phyloP scores from a whole-genome alignment of 2,113 vertebrate species.

The Bungarus multicinctus region DNA sequence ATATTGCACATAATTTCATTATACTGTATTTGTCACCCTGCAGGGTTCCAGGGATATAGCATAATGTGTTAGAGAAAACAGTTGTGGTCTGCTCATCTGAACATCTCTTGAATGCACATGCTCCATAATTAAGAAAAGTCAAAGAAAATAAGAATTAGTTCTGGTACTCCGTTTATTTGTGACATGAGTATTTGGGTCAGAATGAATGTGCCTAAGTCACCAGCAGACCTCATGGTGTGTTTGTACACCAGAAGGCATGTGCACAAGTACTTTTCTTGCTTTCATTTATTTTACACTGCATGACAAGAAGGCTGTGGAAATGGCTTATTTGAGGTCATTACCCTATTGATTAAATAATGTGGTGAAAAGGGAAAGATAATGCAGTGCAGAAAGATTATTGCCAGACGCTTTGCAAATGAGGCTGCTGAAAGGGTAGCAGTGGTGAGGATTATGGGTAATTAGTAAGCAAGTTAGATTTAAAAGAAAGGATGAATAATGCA shows the following conservation, averaged over 20 bases:
- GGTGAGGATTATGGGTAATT: slow-evolving; percentile 64
- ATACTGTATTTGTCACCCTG: slow-evolving; percentile 53
- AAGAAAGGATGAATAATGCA: slow-evolving; percentile 55
- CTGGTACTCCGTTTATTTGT: not conserved
- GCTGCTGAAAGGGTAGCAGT: slow-evolving; percentile 67
- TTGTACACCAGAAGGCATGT: slow-evolving; percentile 40
- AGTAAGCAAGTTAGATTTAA: slow-evolving; percentile 56
- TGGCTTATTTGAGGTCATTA: slow-evolving; percentile 64
- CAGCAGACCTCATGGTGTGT: slow-evolving; percentile 5
- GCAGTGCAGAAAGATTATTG: slow-evolving; percentile 71
- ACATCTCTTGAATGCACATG: slow-evolving; percentile 44
- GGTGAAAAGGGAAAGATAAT: slow-evolving; percentile 71
- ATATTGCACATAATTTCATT: slow-evolving; percentile 44
- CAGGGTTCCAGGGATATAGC: slow-evolving; percentile 49
- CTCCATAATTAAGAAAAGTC: slow-evolving; percentile 51
- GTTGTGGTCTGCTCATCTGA: slow-evolving; percentile 44
- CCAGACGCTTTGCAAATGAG: slow-evolving; percentile 71
- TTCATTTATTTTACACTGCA: slow-evolving; percentile 64
- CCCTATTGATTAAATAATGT: slow-evolving; percentile 76
- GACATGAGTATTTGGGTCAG: slow-evolving; percentile 48
- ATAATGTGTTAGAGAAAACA: slow-evolving; percentile 43
- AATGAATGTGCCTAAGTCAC: not conserved
- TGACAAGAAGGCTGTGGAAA: slow-evolving; percentile 60
- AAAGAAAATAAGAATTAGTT: slow-evolving; percentile 43
- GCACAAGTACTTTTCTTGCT: slow-evolving; percentile 51